Evolutionary conservation across 2,888 invertebrate species (phyloP).

Genomic region (Drosophila cracens): DNA sequence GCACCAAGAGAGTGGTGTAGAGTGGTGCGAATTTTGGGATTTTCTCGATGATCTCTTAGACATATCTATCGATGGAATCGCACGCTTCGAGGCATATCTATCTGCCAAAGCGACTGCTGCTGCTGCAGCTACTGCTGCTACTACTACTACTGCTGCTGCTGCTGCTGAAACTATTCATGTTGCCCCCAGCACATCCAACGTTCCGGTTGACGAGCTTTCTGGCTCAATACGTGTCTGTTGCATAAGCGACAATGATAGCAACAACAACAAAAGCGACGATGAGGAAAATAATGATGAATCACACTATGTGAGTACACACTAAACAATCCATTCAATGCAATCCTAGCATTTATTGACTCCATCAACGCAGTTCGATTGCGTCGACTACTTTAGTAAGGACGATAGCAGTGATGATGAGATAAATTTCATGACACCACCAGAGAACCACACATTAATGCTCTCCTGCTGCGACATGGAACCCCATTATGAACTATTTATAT

Average conservation of each 20-base stretch:
- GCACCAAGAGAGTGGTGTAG: conserved; percentile 88
- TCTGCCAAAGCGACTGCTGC: conserved; percentile 22
- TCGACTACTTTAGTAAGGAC: neutral
- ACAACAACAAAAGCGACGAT: conserved; percentile 47
- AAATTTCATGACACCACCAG: conserved; percentile 89
- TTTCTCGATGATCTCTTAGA: conserved; percentile 94
- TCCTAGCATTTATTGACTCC: neutral
- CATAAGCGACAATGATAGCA: conserved; percentile 15
- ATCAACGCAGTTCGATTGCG: too few relatives aligned
- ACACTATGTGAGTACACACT: conserved; percentile 68
- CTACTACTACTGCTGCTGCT: too few relatives aligned
- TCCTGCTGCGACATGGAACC: conserved; percentile 74
- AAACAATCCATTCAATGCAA: neutral
- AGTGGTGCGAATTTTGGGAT: conserved; percentile 97
- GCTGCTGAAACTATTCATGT: neutral
- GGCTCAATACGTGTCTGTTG: conserved; percentile 4
- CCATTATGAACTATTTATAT: conserved; percentile 87
- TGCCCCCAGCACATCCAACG: neutral
- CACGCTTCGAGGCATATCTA: conserved; percentile 91
- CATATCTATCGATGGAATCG: conserved; percentile 90
- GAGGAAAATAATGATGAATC: conserved; percentile 29
- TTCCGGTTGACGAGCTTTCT: neutral
- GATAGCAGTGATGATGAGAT: conserved; percentile 80
- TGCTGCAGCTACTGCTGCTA: too few relatives aligned
- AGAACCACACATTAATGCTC: conserved; percentile 81